Evolutionary conservation across 2,888 invertebrate species (phyloP), one percentile per base, ranked within the genome.

Genomic region (Drosophila mettleri): DNA sequence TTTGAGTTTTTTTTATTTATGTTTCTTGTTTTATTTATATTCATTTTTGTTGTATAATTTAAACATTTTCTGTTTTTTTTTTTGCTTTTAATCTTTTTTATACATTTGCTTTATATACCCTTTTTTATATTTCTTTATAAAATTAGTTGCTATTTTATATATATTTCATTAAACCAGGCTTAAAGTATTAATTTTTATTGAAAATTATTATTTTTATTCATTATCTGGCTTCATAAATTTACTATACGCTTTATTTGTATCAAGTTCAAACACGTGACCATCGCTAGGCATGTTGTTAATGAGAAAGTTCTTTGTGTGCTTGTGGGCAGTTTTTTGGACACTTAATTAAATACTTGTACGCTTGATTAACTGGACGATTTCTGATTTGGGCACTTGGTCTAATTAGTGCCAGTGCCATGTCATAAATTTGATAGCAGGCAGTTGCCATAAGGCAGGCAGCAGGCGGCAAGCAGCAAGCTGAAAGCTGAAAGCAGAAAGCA

Each of bases 291-390:
- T 8, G 24, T 33, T 18, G 33, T 27, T 63, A 63, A 51, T 63
- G 63, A 18, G 52, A 29, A 62, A 63, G 51, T 34, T 9, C 12
- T 16, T 12, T 20, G 38, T 31, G 48, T 16, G 43, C 20, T 43
- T 62, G 12, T 20, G 14, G 38, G 38, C 16, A 48, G n/a, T 49
- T 51, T 57, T 46, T 54, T 43, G 48, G 53, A 67, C 59, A 78
- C 66, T 80, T 80, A 83, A 88, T 85, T 78, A 86, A 85, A 88
- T 88, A 79, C 68, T 78, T 74, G 66, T 53, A 43, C 79, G 77
- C 79, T 72, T 85, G 74, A 83, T 83, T 86, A 85, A 71, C 79
- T 71, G 45, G 36, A 12, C 57, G 34, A 48, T 22, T 55, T 53
- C 61, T 69, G 67, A 66, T 59, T 84, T 62, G 76, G 67, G 52